Percentiles rank a stretch among this genome's conserved stretches.
These are phyloP conservation scores for Typhlichthys subterraneus DNA, from an alignment of 2,797 vertebrate genomes.

Conservation along the genomic window DNA sequence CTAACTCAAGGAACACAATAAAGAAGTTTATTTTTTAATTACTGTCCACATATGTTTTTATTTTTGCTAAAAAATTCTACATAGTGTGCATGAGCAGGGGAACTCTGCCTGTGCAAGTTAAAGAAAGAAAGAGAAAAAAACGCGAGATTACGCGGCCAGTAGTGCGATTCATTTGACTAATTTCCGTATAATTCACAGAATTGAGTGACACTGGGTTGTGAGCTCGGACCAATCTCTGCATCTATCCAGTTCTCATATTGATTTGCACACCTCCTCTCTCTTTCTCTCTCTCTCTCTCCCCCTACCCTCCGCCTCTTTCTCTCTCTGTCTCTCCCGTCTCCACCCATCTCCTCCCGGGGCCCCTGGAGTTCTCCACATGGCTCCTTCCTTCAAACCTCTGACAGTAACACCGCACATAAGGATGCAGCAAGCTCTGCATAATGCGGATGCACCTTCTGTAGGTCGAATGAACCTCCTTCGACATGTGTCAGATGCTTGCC, in stretches of 20 bases:
- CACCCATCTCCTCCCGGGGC: slow-evolving; percentile 20
- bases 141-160: no score
- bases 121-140: no score
- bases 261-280: slow-evolving; percentile 43
- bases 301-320: neutral
- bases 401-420: slow-evolving; percentile 78
- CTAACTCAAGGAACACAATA: neutral
- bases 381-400: slow-evolving; percentile 73
- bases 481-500: slow-evolving; percentile 83
- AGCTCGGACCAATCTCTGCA: slow-evolving; percentile 11
- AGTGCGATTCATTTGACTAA: no score
- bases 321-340: slow-evolving; percentile 10
- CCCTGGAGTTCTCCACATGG: slow-evolving; percentile 54
- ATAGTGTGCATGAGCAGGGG: slow-evolving; percentile 12
- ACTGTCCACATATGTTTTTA: neutral
- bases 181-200: no score
- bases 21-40: neutral
- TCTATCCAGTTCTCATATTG: slow-evolving; percentile 46
- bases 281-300: slow-evolving; percentile 14
- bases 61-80: neutral
- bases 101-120: no score
- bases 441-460: slow-evolving; percentile 80
- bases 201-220: no score
- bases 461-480: slow-evolving; percentile 77
- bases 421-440: slow-evolving; percentile 81